Percentiles rank a stretch among this genome's conserved stretches.
These are phyloP conservation scores for Ennomos erosarius DNA, from an alignment of 2,888 invertebrate genomes.

Conservation along the genomic window DNA sequence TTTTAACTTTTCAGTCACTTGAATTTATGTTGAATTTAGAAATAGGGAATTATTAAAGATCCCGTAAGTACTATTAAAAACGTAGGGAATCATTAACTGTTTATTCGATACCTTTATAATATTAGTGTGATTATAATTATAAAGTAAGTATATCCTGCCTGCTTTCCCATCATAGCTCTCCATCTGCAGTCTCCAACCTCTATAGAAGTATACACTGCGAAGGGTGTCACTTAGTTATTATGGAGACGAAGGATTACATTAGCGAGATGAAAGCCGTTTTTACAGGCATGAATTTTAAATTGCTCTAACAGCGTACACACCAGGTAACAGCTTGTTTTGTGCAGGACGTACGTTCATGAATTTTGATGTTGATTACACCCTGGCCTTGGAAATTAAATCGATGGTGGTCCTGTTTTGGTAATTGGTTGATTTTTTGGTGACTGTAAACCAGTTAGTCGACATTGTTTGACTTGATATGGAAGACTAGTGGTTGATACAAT, in stretches of 20 bases:
- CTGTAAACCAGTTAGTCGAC: conserved; percentile 6
- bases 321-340: conserved; percentile 40
- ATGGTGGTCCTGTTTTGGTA: conserved; percentile 8
- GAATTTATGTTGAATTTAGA: too few relatives aligned
- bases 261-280: conserved; percentile 74
- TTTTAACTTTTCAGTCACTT: too few relatives aligned
- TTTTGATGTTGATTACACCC: conserved; percentile 21
- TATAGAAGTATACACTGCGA: conserved; percentile 29
- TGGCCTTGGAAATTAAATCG: conserved; percentile 9
- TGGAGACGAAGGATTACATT: conserved; percentile 62
- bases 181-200: conserved; percentile 7
- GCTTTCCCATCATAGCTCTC: conserved; percentile 2
- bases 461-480: background rate
- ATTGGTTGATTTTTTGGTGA: background rate
- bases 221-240: conserved; percentile 62
- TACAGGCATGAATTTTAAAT: conserved; percentile 75
- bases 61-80: too few relatives aligned
- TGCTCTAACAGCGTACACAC: conserved; percentile 52
- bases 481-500: too few relatives aligned
- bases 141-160: conserved; percentile 35
- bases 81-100: too few relatives aligned
- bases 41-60: too few relatives aligned
- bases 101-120: too few relatives aligned
- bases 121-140: too few relatives aligned
- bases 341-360: conserved; percentile 15